Conservation (phyloP, 2,888 invertebrate species). For the Pasiphila rectangulata region DNA sequence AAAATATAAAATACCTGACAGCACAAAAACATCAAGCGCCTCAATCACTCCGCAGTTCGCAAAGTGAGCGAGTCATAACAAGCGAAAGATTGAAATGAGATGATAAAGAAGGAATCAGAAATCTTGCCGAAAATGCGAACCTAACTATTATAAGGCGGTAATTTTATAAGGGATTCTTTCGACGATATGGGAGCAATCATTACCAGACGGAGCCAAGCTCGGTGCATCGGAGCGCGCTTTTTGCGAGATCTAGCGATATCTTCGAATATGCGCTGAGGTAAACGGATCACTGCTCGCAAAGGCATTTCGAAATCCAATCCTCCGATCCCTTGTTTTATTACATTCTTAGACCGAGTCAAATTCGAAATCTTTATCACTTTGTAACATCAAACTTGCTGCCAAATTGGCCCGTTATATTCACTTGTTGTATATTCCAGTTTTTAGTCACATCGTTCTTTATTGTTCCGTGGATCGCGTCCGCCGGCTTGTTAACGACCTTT, state of each 20-base stretch:
- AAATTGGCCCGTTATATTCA: constrained; percentile 54
- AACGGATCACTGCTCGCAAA: constrained; percentile 59
- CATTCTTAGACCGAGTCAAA: constrained; percentile 35
- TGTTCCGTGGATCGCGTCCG: constrained; percentile 65
- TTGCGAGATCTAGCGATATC: constrained; percentile 69
- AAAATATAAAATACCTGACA: constrained; percentile 48
- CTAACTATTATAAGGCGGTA: constrained; percentile 72
- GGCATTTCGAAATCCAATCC: constrained; percentile 50
- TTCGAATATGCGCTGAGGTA: constrained; percentile 57
- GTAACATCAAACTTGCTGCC: constrained; percentile 44
- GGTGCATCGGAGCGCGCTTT: constrained; percentile 58
- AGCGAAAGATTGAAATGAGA: constrained; percentile 75
- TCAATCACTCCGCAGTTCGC: constrained; percentile 61
- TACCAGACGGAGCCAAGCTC: constrained; percentile 52
- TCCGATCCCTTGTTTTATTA: constrained; percentile 40
- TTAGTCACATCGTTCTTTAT: constrained; percentile 70
- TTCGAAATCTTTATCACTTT: constrained; percentile 36
- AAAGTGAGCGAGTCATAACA: constrained; percentile 69
- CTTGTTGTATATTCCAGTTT: constrained; percentile 59
- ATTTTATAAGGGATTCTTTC: constrained; percentile 74
- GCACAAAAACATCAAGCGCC: constrained; percentile 55
- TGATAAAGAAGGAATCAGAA: constrained; percentile 72
- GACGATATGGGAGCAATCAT: constrained; percentile 76
- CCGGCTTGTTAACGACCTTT: constrained; percentile 78
- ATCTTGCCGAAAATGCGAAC: constrained; percentile 76